These are phyloP conservation scores for Enteromius radiatus DNA, from an alignment of 2,797 vertebrate species.

Conservation along the genomic window DNA sequence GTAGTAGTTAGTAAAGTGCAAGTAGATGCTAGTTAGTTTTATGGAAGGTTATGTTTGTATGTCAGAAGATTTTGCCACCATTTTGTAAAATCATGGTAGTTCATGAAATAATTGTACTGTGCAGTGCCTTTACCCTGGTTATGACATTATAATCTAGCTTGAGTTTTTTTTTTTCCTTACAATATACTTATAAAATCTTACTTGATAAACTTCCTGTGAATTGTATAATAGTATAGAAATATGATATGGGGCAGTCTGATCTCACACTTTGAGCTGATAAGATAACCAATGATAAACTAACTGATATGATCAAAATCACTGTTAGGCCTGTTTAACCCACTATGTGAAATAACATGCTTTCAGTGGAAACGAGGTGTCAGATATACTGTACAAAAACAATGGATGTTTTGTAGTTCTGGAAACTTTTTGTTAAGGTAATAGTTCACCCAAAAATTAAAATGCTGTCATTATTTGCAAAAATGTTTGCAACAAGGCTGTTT, in stretches of 20 bases:
- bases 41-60: not conserved
- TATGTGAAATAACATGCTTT: not conserved
- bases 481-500: too few species aligned
- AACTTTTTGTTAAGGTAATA: not conserved
- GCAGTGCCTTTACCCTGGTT: not conserved
- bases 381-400: not conserved
- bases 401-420: not conserved
- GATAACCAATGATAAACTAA: not conserved
- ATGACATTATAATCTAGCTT: not conserved
- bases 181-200: not conserved
- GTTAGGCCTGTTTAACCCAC: not conserved
- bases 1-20: not conserved
- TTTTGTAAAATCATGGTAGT: not conserved
- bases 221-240: not conserved
- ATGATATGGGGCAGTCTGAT: not conserved
- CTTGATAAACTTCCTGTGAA: not conserved
- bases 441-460: too few species aligned
- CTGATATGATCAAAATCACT: not conserved
- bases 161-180: not conserved
- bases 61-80: not conserved
- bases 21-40: not conserved
- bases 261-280: not conserved
- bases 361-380: not conserved
- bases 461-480: too few species aligned
- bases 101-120: not conserved